Percentiles rank a stretch among this genome's conserved stretches.
phyloP scores from a whole-genome alignment of 2,888 invertebrate genomes.

The Philopedon plagiatum region DNA sequence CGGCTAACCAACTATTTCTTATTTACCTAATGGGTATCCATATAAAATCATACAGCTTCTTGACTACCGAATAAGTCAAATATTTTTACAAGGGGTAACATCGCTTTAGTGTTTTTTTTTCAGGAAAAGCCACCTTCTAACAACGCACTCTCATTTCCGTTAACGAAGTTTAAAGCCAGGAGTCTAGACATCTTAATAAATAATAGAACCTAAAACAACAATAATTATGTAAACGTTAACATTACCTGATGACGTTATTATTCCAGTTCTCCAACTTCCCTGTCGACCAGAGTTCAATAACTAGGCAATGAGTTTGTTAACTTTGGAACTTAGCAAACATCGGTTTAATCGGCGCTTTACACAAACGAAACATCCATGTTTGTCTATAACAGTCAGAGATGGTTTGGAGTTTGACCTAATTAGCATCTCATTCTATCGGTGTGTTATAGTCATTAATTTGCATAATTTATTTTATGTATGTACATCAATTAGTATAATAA shows the following conservation, averaged over 20 bases:
- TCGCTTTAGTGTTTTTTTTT: no score
- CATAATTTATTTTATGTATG: background rate
- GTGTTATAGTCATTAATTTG: background rate
- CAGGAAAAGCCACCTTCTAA: no score
- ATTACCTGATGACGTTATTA: background rate
- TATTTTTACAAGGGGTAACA: no score
- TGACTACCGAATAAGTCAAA: no score
- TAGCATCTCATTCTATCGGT: background rate
- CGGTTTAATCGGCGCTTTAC: background rate
- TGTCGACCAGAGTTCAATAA: background rate
- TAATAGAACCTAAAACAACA: background rate
- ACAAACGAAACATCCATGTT: background rate
- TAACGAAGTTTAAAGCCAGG: no score
- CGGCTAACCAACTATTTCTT: no score
- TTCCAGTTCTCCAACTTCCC: background rate
- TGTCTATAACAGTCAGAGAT: background rate
- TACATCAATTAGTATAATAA: no score
- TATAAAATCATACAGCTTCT: no score
- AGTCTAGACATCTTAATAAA: no score
- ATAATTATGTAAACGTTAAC: background rate
- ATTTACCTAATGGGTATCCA: no score
- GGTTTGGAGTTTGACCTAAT: conserved; percentile 11
- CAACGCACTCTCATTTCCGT: no score
- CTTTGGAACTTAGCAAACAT: conserved; percentile 3
- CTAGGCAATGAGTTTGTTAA: conserved; percentile 14